Base-by-base conservation (phyloP, 2,113 vertebrate species). In the Myotis yumanensis region DNA sequence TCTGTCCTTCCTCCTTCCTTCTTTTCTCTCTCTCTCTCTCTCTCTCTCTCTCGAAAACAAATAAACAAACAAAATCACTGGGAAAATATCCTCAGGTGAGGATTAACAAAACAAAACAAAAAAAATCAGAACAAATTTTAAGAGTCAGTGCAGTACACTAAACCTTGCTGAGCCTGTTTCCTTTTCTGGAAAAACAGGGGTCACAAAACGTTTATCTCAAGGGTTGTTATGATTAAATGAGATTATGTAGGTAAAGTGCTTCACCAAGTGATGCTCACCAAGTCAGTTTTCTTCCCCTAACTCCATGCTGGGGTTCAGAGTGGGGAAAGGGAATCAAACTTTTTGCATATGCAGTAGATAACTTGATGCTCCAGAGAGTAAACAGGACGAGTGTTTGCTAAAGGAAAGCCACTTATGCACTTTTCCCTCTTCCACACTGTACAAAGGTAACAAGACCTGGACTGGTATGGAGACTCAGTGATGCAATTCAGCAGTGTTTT, bases 151-250 rank as follows among this genome's bases (percentile, higher is more conserved):
- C 10, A n/a, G 30, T 46, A 88, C 20, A 91, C 11, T 64, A 72
- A 64, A 73, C 12, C 46, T 91, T 72, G 81, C 59, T 54, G 30
- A 84, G 57, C 23, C 52, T 79, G 40, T 64, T 79, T 79, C 37
- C 5, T 72, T 88, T 94, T 54, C 64, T n/a, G 20, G 25, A n/a
- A 92, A 87, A 91, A 66, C 6, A n/a, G 25, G 71, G 32, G 15
- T 81, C 79, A 89, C 7, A 85, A 82, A 85, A 94, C 22, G 73
- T 22, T 30, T 89, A 92, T 54, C 18, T 89, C 28, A 85, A 89
- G n/a, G 51, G 11, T 57, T 75, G 48, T 59, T 75, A 57, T 30
- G 68, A 66, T 30, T 86, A 59, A 80, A 59, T 89, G n/a, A 64
- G 7, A 66, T 72, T 73, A 92, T 35, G 18, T 57, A 96, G 30